Evolutionary conservation across 2,888 invertebrate species (phyloP), one percentile per base, ranked within the genome.

Genomic region (Isotomurus palustris): DNA sequence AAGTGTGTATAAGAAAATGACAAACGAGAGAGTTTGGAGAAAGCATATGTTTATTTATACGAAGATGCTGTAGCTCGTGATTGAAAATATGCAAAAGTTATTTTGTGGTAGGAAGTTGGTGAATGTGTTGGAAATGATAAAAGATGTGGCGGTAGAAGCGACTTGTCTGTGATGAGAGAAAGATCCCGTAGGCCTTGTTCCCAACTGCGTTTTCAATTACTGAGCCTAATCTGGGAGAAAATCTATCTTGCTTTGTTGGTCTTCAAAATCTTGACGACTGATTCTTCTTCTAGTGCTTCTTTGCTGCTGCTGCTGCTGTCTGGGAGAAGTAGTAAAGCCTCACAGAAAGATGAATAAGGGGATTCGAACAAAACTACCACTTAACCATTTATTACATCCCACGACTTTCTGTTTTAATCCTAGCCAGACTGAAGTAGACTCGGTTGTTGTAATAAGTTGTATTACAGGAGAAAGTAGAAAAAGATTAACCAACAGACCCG

Each of bases 171-270:
- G 57, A 57, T 57, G 57, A 57, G 52, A 57, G 48, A 47, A 52
- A 40, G 47, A 57, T 57, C 57, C 56, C 49, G 14, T 22, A 57
- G 57, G 57, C 57, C 36, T 24, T 52, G 52, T 52, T 57, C 38
- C 57, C 52, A 52, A 57, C 57, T 57, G 52, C 44, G 57, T 52
- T 57, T 57, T 57, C 57, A 57, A 57, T 57, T 57, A 57, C 57
- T 47, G 41, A 45, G 51, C 35, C 52, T 57, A 57, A 57, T 57
- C 57, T 57, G 27, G 52, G 52, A 57, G 57, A 51, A 57, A 57
- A 57, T 57, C 57, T 50, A 57, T 57, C 57, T 52, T 57, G 47
- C 49, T 49, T 49, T 49, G 49, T 49, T 49, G 49, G 49, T 49
- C 35, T 49, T 49, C 35, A 41, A 52, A 52, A 49, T 49, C 49